Base-by-base conservation (phyloP, 2,888 invertebrate species). In the Halictus quadricinctus region DNA sequence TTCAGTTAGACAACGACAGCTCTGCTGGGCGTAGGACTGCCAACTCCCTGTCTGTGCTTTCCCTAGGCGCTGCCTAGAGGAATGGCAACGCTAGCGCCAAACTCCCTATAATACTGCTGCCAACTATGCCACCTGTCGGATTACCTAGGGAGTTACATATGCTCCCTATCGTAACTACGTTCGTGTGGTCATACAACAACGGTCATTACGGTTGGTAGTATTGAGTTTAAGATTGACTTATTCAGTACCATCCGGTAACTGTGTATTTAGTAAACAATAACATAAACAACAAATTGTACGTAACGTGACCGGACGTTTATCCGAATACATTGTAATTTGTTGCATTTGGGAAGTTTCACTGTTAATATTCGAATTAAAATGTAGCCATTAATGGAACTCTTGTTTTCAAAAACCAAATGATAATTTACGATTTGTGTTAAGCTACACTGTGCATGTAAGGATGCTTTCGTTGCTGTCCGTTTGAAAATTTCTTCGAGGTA, bases 221-320 rank as follows among this genome's bases (percentile, higher is more conserved):
- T 18, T 66, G 81, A 81, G 21, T 81, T 81, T 60, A 64, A 84
- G 81, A 81, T 84, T 54, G 10, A 54, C 21, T n/a, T 58, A 8
- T 58, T 58, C 58, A 58, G 58, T 58, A 58, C 5, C 12, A 5
- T 12, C 10, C 58, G n/a, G n/a, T 58, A 58, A 58, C 58, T 58
- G n/a, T 8, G 2, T 48, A 54, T 43, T 81, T 82, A 72, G 79
- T 84, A 84, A 84, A 84, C 84, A 84, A 84, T 82, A 82, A 83
- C 8, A 80, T 50, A 69, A 82, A 79, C 58, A 43, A 36, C 12
- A n/a, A 54, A 66, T n/a, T 54, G 58, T 50, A 58, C 29, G 13
- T 50, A 29, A 15, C 76, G 43, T 72, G 72, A n/a, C 72, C 79
- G 76, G 58, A 6, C 76, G 29, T 66, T 66, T 82, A 76, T 43